Evolutionary conservation across 2,113 vertebrate genomes (phyloP).

Genomic region (Orycteropus afer): DNA sequence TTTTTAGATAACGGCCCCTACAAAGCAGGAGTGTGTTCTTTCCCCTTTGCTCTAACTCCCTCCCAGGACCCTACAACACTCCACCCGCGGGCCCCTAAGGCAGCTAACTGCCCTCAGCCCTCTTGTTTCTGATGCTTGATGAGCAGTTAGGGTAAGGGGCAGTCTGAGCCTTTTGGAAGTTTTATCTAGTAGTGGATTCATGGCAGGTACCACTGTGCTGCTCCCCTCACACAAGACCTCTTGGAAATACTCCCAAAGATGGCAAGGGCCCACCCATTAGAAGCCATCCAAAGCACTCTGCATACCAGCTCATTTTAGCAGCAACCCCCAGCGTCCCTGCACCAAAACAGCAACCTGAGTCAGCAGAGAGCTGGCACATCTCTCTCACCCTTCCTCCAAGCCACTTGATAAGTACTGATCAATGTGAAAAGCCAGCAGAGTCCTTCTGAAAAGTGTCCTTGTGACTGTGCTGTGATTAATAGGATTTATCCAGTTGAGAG

Average conservation of each 20-base stretch:
- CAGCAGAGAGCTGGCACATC: neutral
- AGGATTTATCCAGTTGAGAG: neutral
- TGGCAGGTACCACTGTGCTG: rapidly evolving
- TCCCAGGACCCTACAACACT: neutral
- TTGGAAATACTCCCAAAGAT: neutral
- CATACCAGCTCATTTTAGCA: neutral
- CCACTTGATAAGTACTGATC: neutral
- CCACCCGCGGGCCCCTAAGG: rapidly evolving
- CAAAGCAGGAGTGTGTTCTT: neutral
- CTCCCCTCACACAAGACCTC: neutral
- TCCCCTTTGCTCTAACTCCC: no score
- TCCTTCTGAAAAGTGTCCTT: neutral
- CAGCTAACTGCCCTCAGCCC: neutral
- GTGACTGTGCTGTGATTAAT: rapidly evolving
- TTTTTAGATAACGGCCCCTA: rapidly evolving
- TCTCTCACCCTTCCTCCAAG: no score
- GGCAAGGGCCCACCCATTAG: neutral
- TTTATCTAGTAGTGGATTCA: neutral
- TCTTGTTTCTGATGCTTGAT: neutral
- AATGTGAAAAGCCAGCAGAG: neutral
- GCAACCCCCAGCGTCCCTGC: neutral
- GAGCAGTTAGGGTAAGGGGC: neutral
- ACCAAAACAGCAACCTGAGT: neutral
- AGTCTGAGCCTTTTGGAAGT: neutral
- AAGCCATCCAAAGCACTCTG: neutral